Conservation (phyloP, 2,888 invertebrate species). For the Trissoscelio sp. region DNA sequence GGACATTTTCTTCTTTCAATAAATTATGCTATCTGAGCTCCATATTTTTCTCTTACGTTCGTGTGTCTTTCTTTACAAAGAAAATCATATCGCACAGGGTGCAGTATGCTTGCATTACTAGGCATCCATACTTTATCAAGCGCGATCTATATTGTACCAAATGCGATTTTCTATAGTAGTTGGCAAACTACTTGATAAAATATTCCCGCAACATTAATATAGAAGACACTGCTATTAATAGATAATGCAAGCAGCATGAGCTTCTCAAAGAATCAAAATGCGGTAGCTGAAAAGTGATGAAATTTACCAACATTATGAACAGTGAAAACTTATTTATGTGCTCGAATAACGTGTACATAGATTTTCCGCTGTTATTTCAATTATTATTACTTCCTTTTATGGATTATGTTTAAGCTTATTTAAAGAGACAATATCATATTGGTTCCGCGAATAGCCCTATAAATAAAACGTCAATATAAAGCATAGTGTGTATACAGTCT, state of each 20-base stretch:
- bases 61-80: conserved; percentile 15
- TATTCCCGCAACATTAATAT: neutral
- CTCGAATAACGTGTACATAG: no score
- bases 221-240: no score
- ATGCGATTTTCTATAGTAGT: neutral
- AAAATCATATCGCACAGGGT: conserved; percentile 16
- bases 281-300: no score
- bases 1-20: conserved; percentile 17
- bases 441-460: neutral
- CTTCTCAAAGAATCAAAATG: no score
- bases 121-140: conserved; percentile 9
- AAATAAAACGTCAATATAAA: conserved; percentile 35
- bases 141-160: conserved; percentile 12
- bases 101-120: neutral
- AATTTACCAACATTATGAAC: no score
- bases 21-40: conserved; percentile 26
- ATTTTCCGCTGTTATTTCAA: neutral
- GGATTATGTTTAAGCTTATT: neutral
- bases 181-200: neutral
- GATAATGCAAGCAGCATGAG: no score
- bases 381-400: neutral
- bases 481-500: conserved; percentile 21
- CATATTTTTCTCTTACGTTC: conserved; percentile 24
- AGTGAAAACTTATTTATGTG: no score
- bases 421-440: conserved; percentile 3